phyloP scores from a whole-genome alignment of 2,797 vertebrate genomes.

The Alcedo quadribrachys region DNA sequence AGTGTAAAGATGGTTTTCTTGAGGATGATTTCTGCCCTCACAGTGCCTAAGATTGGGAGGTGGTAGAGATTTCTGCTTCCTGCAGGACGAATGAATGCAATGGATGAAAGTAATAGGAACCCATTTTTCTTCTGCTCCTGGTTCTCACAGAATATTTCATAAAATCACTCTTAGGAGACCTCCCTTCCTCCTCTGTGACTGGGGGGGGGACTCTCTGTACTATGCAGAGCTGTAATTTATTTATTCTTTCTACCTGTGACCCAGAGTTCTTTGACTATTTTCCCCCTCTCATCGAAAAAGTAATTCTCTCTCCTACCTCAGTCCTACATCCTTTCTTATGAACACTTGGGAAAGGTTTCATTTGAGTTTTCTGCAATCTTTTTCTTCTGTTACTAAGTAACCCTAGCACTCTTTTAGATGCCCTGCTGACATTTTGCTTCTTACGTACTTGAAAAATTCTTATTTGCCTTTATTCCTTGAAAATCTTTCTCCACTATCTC shows the following conservation, averaged over 20 bases:
- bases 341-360: conserved; percentile 53
- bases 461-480: conserved; percentile 38
- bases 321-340: conserved; percentile 14
- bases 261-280: conserved; percentile 9
- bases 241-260: conserved; percentile 5
- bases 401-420: background rate
- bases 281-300: background rate
- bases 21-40: background rate
- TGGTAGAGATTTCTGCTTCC: background rate
- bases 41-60: background rate
- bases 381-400: conserved; percentile 49
- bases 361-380: conserved; percentile 54
- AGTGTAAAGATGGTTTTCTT: background rate
- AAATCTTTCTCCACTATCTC: background rate
- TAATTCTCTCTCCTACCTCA: conserved; percentile 42
- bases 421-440: conserved; percentile 40
- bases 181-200: background rate
- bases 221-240: conserved; percentile 36
- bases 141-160: background rate
- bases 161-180: conserved; percentile 21
- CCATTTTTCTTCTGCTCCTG: conserved; percentile 8
- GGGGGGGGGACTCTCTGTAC: background rate
- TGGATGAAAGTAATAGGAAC: background rate
- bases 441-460: conserved; percentile 24
- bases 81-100: background rate